Base-by-base conservation (phyloP, 2,888 invertebrate species). In the Steromphala cineraria region DNA sequence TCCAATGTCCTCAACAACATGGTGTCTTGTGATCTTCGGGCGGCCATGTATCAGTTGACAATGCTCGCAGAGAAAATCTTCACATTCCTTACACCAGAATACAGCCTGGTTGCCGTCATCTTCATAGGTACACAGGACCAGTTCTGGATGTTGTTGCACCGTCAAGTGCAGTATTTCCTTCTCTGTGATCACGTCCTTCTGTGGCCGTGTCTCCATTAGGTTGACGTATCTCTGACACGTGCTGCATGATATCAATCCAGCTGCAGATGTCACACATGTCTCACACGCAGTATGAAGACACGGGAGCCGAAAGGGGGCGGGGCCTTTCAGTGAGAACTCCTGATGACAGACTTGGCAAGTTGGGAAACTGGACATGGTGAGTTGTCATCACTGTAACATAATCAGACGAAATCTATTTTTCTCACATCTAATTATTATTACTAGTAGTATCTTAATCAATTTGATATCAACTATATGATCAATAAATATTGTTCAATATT, bases 51-150 rank as follows among this genome's bases (percentile, higher is more conserved):
- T 2, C 31, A 36, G 36, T 40, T 71, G 71, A n/a, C 71, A 71
- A 7, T 31, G 36, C 19, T 71, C 71, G n/a, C 71, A 71, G 40
- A 71, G 71, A n/a, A 71, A 40, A 10, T 71, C 71, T 8, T 71
- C 71, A 71, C 71, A 71, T 19, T 71, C 71, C 71, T 19, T 31
- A 40, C 71, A 71, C 71, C 71, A 71, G n/a, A 36, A 71, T 10
- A 71, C 71, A 71, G 71, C 71, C 71, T 71, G 71, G 71, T 71
- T 71, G 40, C 71, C 71, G 40, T 71, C 71, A 13, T 71, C 36
- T 19, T 71, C 71, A 19, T 71, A 24, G 15, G 71, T 71, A 40
- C 71, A 71, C 31, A 71, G 71, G 5, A 71, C 31, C 19, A 36
- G 19, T 71, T 31, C 19, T 0, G 40, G 71, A 2, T 36, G 71